These are phyloP conservation scores for Idaea straminata DNA, from an alignment of 2,888 invertebrate species.

Conservation along the genomic window DNA sequence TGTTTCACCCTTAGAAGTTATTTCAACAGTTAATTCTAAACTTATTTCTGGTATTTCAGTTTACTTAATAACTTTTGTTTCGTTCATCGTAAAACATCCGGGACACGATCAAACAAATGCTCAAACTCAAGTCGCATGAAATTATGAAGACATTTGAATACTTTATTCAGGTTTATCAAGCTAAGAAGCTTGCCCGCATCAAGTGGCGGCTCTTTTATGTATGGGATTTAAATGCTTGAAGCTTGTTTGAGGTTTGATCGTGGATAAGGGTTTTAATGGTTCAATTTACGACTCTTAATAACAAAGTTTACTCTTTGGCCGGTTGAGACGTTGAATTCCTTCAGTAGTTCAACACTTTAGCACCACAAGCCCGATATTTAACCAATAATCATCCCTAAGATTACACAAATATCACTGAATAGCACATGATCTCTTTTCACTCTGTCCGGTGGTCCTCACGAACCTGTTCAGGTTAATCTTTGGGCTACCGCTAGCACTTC, in stretches of 20 bases:
- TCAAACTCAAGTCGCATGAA: background rate
- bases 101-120: background rate
- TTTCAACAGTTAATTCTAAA: background rate
- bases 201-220: background rate
- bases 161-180: background rate
- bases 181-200: background rate
- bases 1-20: background rate
- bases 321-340: background rate
- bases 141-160: background rate
- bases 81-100: background rate
- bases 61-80: background rate
- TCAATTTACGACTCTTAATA: background rate
- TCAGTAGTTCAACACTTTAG: constrained; percentile 12
- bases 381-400: constrained; percentile 17
- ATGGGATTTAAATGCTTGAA: too few species aligned
- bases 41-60: background rate
- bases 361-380: constrained; percentile 19
- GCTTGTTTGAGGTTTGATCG: background rate
- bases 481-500: constrained; percentile 78
- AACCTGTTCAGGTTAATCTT: constrained; percentile 74
- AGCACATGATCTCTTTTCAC: constrained; percentile 69
- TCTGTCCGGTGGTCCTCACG: constrained; percentile 66
- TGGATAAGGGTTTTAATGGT: background rate
- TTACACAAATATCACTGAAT: constrained; percentile 67
- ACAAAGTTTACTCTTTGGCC: background rate